A percentile compares a stretch with the other conserved stretches of the same genome.
phyloP scores from a whole-genome alignment of 2,888 invertebrate species.

The Elegia similella region DNA sequence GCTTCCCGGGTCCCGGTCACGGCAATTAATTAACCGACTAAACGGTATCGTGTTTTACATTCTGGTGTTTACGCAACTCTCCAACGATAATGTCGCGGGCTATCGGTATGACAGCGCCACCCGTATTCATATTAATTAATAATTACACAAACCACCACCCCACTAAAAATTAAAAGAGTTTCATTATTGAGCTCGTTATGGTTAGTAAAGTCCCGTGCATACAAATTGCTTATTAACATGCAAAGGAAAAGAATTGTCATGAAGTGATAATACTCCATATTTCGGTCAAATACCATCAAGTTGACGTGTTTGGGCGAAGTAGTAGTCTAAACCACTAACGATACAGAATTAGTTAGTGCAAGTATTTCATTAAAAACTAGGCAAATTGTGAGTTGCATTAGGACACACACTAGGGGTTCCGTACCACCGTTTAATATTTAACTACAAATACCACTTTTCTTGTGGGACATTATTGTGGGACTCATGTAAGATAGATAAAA shows the following conservation, averaged over 20 bases:
- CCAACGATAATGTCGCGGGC: slow-evolving; percentile 71
- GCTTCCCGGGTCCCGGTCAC: slow-evolving; percentile 58
- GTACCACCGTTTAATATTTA: too few species aligned
- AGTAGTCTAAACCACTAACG: too few species aligned
- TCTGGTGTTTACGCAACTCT: slow-evolving; percentile 77
- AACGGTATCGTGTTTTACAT: slow-evolving; percentile 79
- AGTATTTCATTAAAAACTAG: too few species aligned
- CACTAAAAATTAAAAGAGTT: slow-evolving; percentile 73
- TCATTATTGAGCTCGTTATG: slow-evolving; percentile 67
- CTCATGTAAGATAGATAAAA: too few species aligned
- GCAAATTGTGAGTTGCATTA: too few species aligned
- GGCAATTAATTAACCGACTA: slow-evolving; percentile 79
- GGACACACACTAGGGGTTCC: too few species aligned
- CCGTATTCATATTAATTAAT: slow-evolving; percentile 73
- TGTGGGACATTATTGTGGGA: too few species aligned
- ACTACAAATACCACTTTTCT: too few species aligned
- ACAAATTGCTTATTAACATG: slow-evolving; percentile 65
- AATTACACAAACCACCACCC: slow-evolving; percentile 66
- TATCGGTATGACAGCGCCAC: slow-evolving; percentile 62
- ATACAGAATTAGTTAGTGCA: too few species aligned
- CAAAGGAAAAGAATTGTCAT: slow-evolving; percentile 46
- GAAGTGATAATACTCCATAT: slow-evolving; percentile 13
- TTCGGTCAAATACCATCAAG: slow-evolving; percentile 8
- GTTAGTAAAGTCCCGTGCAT: slow-evolving; percentile 63
- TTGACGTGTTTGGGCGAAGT: slow-evolving; percentile 12